Evolutionary conservation across 2,888 invertebrate genomes (phyloP), one percentile per base, ranked within the genome.

Genomic region (Camponotus fellah): DNA sequence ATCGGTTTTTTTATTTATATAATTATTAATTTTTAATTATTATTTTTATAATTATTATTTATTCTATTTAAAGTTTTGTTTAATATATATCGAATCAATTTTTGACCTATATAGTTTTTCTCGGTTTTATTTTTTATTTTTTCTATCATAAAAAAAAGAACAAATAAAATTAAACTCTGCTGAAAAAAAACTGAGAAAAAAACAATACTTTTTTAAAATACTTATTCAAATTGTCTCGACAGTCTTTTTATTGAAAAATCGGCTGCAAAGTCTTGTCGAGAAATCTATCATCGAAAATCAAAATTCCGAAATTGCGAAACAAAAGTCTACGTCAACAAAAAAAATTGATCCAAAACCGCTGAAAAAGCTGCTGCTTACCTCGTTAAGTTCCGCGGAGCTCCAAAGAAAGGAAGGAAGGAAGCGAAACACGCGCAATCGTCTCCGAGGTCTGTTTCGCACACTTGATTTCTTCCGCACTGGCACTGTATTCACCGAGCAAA

Each of bases 381-480:
- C 37, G 66, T 65, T 49, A 37, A 10, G 37, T 66, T 32, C 12
- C 32, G 26, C 56, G 10, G 10, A 40, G 53, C 69, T 77, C 32
- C 12, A 26, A 32, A 69, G 58, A 77, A 26, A 26, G 26, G 26
- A 26, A 26, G 58, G 71, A 43, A 40, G 77, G 77, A 69, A 77
- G 40, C 56, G 10, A 32, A 43, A n/a, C 77, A 40, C 77, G 32
- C 56, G 65, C 53, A 40, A 77, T 65, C 69, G 53, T 77, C 75
- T 49, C 32, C 56, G 77, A 40, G 14, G 69, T 32, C 12, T 56
- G 49, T 62, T 64, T 76, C 49, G 56, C 40, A 62, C 84, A 75
- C 84, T 82, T 60, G 68, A 81, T 62, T 74, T 46, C 43, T 75
- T 43, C 34, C 77, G 56, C 82, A 69, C 85, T 74, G 81, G 87